phyloP scores from a whole-genome alignment of 2,797 vertebrate genomes.

The Serranus cabrilla region DNA sequence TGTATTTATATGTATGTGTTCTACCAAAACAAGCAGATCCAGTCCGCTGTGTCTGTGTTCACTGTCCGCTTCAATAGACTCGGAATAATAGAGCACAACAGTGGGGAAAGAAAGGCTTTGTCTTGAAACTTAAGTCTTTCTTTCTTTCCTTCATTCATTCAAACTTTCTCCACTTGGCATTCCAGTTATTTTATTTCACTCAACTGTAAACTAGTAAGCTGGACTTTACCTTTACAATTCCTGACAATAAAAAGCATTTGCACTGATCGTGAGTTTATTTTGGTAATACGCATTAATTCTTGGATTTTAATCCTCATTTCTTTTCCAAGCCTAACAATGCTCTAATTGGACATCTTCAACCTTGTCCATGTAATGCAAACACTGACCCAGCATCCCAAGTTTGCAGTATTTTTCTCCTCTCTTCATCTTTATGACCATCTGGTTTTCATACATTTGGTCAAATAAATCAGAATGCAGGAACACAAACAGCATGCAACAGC shows the following conservation, averaged over 20 bases:
- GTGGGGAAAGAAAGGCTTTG: conserved; percentile 44
- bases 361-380: not conserved
- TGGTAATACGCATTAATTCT: conserved; percentile 12
- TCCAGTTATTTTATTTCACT: conserved; percentile 52
- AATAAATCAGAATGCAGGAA: conserved; percentile 34
- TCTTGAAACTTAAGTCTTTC: conserved; percentile 42
- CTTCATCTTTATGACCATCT: conserved; percentile 26
- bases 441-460: conserved; percentile 24
- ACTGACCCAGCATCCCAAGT: not conserved
- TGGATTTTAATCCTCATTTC: conserved; percentile 28
- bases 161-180: conserved; percentile 51
- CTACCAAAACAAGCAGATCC: conserved; percentile 7
- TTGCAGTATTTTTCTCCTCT: conserved; percentile 7
- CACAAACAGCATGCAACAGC: conserved; percentile 28
- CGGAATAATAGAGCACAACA: conserved; percentile 25
- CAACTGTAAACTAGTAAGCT: conserved; percentile 46
- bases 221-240: conserved; percentile 35
- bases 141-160: conserved; percentile 45
- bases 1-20: not conserved
- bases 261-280: conserved; percentile 18
- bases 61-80: conserved; percentile 18
- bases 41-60: conserved; percentile 18
- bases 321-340: conserved; percentile 1
- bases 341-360: not conserved
- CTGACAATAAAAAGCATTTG: conserved; percentile 3